Evolutionary conservation across 2,888 invertebrate genomes (phyloP).

Genomic region (Arge pagana): DNA sequence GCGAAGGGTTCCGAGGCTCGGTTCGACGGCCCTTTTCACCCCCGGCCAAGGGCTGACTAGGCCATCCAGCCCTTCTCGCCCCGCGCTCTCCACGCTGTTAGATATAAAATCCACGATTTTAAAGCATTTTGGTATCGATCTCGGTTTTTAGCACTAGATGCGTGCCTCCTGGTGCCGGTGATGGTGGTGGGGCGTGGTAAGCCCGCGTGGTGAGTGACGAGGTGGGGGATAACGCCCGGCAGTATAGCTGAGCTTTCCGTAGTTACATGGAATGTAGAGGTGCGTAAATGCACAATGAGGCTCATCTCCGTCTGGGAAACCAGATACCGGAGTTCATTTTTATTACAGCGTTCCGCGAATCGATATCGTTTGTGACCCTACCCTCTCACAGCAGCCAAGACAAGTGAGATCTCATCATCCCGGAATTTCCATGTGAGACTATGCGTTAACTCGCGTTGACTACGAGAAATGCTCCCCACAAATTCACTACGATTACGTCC

Average conservation of each 20-base stretch:
- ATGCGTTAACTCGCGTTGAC: too few relatives aligned
- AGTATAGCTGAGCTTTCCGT: conserved; percentile 44
- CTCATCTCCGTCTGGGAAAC: conserved; percentile 43
- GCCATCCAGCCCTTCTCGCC: conserved; percentile 33
- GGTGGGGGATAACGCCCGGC: conserved; percentile 40
- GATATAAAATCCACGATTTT: conserved; percentile 69
- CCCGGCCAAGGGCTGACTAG: conserved; percentile 30
- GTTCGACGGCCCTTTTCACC: conserved; percentile 57
- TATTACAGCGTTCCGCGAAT: too few relatives aligned
- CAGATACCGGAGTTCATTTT: too few relatives aligned
- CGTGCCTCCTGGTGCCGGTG: conserved; percentile 47
- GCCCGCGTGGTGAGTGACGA: conserved; percentile 30
- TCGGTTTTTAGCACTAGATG: conserved; percentile 65
- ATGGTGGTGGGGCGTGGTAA: conserved; percentile 34
- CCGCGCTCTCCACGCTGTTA: conserved; percentile 57
- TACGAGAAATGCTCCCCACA: too few relatives aligned
- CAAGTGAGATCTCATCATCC: too few relatives aligned
- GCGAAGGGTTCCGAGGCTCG: conserved; percentile 54
- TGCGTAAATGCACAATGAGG: conserved; percentile 59
- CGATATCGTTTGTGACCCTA: too few relatives aligned
- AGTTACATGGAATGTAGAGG: conserved; percentile 53
- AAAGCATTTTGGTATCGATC: conserved; percentile 70
- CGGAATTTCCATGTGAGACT: too few relatives aligned
- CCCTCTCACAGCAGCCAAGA: too few relatives aligned
- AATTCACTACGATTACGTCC: too few relatives aligned